A percentile compares a stretch with the other conserved stretches of the same genome.
Evolutionary conservation across 2,113 vertebrate species (phyloP).

Genomic region (Circaetus gallicus): DNA sequence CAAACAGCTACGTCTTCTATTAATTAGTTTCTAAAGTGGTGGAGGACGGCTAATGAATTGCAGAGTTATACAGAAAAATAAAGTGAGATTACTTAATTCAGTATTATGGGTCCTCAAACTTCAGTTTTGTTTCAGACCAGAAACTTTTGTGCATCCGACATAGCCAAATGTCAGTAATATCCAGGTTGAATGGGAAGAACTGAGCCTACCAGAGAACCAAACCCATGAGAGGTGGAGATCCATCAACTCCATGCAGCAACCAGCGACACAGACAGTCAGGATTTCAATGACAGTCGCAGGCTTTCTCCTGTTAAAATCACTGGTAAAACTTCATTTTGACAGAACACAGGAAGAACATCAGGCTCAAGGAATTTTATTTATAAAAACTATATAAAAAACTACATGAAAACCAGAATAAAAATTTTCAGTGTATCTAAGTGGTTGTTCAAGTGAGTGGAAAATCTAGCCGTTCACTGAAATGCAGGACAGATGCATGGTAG

Average conservation of each 20-base stretch:
- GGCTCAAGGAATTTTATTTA: background rate
- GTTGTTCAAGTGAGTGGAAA: background rate
- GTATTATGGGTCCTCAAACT: background rate
- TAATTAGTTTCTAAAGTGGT: background rate
- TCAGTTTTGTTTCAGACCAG: background rate
- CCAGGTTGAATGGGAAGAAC: background rate
- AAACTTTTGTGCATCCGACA: background rate
- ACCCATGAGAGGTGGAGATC: background rate
- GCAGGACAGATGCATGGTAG: conserved; percentile 5
- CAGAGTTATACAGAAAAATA: background rate
- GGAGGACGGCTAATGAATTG: background rate
- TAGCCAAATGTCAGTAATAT: background rate
- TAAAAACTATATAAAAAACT: background rate
- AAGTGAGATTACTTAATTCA: background rate
- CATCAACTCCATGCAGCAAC: background rate
- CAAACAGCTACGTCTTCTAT: background rate
- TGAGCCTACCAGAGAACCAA: background rate
- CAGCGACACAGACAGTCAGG: background rate
- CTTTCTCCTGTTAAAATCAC: background rate
- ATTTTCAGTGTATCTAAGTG: background rate
- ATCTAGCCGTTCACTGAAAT: background rate
- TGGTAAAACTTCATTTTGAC: background rate
- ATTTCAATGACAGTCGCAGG: background rate
- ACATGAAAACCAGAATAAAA: background rate
- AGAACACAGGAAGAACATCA: background rate